Evolutionary conservation across 2,113 vertebrate species (phyloP), one percentile per base, ranked within the genome.

Genomic region (Phalacrocorax pelagicus): DNA sequence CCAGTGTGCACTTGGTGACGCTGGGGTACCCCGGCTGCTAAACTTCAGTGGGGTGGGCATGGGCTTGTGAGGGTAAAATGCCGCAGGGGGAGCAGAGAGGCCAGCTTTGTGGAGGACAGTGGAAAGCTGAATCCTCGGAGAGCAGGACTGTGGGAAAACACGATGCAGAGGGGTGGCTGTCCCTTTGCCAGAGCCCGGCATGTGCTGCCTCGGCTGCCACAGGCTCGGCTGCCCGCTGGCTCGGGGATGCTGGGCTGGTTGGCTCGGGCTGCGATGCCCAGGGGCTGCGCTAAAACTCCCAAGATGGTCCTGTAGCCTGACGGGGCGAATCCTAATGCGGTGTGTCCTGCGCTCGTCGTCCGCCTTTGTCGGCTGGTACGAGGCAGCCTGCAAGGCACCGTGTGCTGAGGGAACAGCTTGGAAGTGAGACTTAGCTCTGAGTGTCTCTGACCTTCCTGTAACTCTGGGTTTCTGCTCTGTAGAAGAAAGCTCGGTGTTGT

Each of bases 271-370:
- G 81, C 10, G 7, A 8, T 17, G 12, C 19, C 36, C 15, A 5
- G 51, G 52, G 34, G 17, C 22, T 19, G 15, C 18, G 26, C 58
- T 65, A 23, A 47, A 52, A 16, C 26, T 93, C 71, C 61, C 34
- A 13, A 4, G 36, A 49, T 11, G 15, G 27, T 77, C 18, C 46
- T 66, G 20, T 32, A 20, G 44, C 57, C 46, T 36, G 38, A 51
- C 36, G 3, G 29, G 66, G 24, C 11, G 47, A 44, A 49, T 30
- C 32, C 51, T 23, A 12, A 16, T n/a, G 26, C 69, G n/a, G 59
- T n/a, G 6, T 15, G 17, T 17, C 82, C 51, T 27, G 22, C 52
- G 2, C 1, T 30, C 8, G 1, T 17, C 9, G 1, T 8, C 27
- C 17, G 26, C 34, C 15, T 63, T 16, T 10, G 77, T 34, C 9